Base-by-base conservation (phyloP, 2,888 invertebrate genomes). In the Brenthis ino region DNA sequence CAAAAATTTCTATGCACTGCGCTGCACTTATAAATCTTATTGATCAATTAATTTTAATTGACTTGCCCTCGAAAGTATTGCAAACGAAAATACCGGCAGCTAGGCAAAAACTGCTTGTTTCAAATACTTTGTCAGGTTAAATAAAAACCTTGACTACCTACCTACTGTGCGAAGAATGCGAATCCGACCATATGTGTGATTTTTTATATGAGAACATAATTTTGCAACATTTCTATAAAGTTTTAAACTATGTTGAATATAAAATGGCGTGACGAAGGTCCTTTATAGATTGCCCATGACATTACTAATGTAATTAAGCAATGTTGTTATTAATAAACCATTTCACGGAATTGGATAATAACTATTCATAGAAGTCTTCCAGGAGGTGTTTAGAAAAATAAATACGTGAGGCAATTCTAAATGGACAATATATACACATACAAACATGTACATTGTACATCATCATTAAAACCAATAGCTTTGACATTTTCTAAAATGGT, bases 371-470 rank as follows among this genome's bases (percentile, higher is more conserved):
- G 61, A 37, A 61, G 48, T 50, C n/a, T 33, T 56, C 48, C 53
- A 61, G 61, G 56, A 67, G 60, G 47, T 67, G 51, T 64, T 67
- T 50, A 47, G 63, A 64, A 57, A 67, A 67, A 67, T 47, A 51
- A 43, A 48, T 64, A 63, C 63, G 14, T 43, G 43, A 51, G 20
- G 28, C 48, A 56, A 28, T 53, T 66, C 37, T 14, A 20, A 57
- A 57, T 57, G 14, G 48, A 51, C 50, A 37, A 37, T 20, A 8
- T 37, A 58, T 24, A 58, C 33, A n/a, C 28, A 24, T n/a, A 56
- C 28, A 43, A 12, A 43, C 13, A 28, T 37, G 6, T 50, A 33
- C 50, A 50, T 16, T 24, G 47, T 24, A 58, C 14, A 14, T 47
- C 43, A 43, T 1, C 43, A 47, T 43, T 24, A 24, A 47, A 47